phyloP scores from a whole-genome alignment of 1,140 invertebrate species.

The Solenopsis invicta region DNA sequence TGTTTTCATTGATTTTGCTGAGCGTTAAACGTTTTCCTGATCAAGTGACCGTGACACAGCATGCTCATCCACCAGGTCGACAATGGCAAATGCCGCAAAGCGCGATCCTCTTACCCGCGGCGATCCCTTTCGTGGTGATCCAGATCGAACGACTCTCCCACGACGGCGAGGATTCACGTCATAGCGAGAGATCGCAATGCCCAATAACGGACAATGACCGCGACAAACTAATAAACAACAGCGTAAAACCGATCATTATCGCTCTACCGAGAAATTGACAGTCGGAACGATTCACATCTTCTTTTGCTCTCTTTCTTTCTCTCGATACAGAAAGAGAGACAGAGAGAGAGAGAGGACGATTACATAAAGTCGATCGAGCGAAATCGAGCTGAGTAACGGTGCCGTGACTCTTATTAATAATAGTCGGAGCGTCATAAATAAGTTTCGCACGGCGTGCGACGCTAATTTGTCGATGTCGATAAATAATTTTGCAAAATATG shows the following conservation, averaged over 20 bases:
- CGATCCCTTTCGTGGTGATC: constrained; percentile 70
- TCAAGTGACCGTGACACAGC: constrained; percentile 73
- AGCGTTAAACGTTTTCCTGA: constrained; percentile 68
- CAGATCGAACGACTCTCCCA: constrained; percentile 76
- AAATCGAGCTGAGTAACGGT: constrained; percentile 57
- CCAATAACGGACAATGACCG: constrained; percentile 71
- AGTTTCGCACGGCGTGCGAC: constrained; percentile 18
- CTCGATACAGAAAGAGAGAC: background rate
- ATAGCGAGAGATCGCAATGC: constrained; percentile 63
- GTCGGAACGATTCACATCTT: constrained; percentile 43
- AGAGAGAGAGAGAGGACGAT: background rate
- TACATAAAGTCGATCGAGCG: constrained; percentile 53
- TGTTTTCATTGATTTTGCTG: constrained; percentile 69
- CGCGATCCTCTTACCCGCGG: constrained; percentile 51
- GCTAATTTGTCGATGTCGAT: constrained; percentile 23
- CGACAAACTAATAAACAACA: constrained; percentile 73
- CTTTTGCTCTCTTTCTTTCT: background rate
- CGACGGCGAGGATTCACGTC: constrained; percentile 54
- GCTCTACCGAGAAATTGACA: constrained; percentile 68
- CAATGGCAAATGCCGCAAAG: constrained; percentile 44
- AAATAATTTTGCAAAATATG: constrained; percentile 36
- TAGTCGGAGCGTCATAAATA: constrained; percentile 39
- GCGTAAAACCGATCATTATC: constrained; percentile 69
- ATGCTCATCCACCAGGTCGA: constrained; percentile 41
- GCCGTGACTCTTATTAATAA: constrained; percentile 52